Conservation (phyloP, 2,888 invertebrate species). For the Phortica magna region DNA sequence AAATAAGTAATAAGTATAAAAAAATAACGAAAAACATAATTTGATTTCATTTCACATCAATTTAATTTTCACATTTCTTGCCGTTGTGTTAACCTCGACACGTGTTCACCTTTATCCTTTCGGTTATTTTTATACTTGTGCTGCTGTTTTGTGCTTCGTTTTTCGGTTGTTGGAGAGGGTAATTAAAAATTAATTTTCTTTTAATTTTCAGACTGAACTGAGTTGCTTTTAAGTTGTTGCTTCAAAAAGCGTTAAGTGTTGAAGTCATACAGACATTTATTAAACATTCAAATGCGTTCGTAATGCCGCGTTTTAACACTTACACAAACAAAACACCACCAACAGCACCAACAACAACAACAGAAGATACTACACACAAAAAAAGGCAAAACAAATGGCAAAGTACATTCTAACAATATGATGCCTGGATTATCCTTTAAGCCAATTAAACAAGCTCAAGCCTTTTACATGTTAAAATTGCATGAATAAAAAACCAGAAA, state of each 20-base stretch:
- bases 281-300: not conserved
- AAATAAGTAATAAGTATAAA: not conserved
- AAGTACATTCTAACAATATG: not conserved
- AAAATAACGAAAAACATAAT: not conserved
- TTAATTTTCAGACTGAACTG: not conserved
- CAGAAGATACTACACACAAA: not conserved
- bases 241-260: not conserved
- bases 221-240: not conserved
- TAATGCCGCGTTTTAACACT: not conserved
- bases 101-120: not conserved
- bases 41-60: constrained; percentile 1
- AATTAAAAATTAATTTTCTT: not conserved
- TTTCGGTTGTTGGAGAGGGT: not conserved
- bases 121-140: not conserved
- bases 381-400: not conserved
- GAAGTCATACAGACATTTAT: not conserved
- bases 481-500: too few species aligned
- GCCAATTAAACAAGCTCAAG: not conserved
- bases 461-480: too few species aligned
- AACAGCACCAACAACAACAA: not conserved
- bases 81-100: not conserved
- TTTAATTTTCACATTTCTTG: not conserved
- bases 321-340: not conserved
- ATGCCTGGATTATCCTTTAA: constrained; percentile 7
- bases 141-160: not conserved